phyloP scores from a whole-genome alignment of 2,888 invertebrate genomes.

The Caenorhabditis sp. region DNA sequence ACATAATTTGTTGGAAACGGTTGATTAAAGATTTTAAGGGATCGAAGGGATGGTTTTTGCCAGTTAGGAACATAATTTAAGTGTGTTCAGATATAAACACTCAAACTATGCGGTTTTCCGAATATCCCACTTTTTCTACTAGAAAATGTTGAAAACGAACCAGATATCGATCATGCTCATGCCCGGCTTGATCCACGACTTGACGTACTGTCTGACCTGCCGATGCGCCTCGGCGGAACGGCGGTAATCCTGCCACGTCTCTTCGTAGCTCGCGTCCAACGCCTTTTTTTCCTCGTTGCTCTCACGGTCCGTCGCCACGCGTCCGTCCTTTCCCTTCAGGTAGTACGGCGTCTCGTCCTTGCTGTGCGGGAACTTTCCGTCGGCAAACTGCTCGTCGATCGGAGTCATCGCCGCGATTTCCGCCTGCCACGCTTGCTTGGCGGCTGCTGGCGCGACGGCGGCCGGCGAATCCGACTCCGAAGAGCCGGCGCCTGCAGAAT shows the following conservation, averaged over 20 bases:
- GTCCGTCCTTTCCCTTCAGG: constrained; percentile 71
- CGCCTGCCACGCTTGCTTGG: constrained; percentile 52
- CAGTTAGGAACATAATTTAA: too few species aligned
- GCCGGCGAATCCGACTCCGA: background rate
- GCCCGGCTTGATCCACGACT: constrained; percentile 94
- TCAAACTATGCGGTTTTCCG: too few species aligned
- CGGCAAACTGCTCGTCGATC: constrained; percentile 88
- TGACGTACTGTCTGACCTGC: constrained; percentile 93
- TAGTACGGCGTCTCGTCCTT: constrained; percentile 55
- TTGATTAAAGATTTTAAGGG: too few species aligned
- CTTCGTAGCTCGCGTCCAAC: constrained; percentile 90
- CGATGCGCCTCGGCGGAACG: constrained; percentile 98
- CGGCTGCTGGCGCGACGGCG: background rate
- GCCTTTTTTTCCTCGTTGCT: constrained; percentile 85
- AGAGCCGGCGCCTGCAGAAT: background rate
- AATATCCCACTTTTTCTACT: too few species aligned
- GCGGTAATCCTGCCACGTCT: constrained; percentile 82
- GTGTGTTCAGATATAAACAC: too few species aligned
- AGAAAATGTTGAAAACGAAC: constrained; percentile 72
- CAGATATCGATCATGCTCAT: constrained; percentile 99
- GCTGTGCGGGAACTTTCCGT: constrained; percentile 90
- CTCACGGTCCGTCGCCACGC: constrained; percentile 77
- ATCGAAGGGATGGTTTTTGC: too few species aligned
- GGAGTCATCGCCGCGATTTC: constrained; percentile 74
- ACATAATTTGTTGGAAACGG: background rate